A percentile compares a stretch with the other conserved stretches of the same genome.
These are phyloP conservation scores for Neofelis nebulosa DNA, from an alignment of 2,113 vertebrate genomes.

Conservation along the genomic window DNA sequence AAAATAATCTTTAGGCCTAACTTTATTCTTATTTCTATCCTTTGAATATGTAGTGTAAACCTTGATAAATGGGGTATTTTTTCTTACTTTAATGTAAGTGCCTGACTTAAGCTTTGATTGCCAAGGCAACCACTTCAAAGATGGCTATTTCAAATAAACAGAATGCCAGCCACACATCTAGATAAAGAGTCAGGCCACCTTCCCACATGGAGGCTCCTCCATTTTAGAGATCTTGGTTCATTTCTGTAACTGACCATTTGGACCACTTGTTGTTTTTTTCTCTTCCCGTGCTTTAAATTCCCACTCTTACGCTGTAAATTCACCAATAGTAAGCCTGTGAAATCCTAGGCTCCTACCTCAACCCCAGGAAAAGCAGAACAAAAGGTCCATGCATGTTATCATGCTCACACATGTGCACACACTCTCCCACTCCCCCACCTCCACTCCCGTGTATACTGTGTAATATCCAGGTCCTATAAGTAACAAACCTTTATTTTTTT, in stretches of 20 bases:
- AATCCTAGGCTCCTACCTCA: not conserved
- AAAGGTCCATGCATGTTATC: not conserved
- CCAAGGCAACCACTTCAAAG: not conserved
- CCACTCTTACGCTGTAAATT: not conserved
- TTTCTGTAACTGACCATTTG: not conserved
- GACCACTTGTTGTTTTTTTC: not conserved
- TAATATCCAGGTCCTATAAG: not conserved
- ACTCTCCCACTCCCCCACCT: not conserved
- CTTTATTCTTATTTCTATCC: slow-evolving; percentile 12
- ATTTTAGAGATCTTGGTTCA: slow-evolving; percentile 9
- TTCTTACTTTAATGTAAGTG: not conserved
- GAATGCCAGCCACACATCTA: not conserved
- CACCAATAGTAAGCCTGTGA: not conserved
- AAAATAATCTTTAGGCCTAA: slow-evolving; percentile 6
- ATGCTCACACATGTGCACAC: not conserved
- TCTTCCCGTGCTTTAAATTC: not conserved
- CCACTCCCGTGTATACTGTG: not conserved
- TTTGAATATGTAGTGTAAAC: not conserved
- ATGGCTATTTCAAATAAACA: not conserved
- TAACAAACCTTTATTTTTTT: not conserved
- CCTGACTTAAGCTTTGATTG: not conserved
- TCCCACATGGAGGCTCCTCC: not conserved
- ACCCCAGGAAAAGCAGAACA: not conserved
- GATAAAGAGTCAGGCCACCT: not conserved
- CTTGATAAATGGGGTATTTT: not conserved